A percentile compares a stretch with the other conserved stretches of the same genome.
phyloP scores from a whole-genome alignment of 2,888 invertebrate genomes.

The Sympetrum striolatum region DNA sequence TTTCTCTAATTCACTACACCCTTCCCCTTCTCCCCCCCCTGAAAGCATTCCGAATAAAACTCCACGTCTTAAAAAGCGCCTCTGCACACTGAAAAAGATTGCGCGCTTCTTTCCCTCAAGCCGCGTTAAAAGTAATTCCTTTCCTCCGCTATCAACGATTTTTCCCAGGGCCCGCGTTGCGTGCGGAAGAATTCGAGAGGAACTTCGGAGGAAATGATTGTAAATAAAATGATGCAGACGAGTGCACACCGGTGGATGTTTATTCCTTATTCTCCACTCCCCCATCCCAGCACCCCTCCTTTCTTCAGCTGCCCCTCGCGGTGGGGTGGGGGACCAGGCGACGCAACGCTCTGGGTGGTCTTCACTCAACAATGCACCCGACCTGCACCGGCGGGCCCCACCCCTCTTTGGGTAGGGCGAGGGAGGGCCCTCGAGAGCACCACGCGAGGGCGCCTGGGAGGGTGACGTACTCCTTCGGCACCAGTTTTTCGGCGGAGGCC shows the following conservation, averaged over 20 bases:
- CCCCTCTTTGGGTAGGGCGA: not conserved
- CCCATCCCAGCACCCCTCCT: not conserved
- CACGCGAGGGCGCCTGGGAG: too few relatives aligned
- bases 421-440: not conserved
- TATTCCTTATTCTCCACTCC: not conserved
- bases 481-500: too few relatives aligned
- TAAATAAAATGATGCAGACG: not conserved
- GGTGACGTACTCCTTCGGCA: too few relatives aligned
- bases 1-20: too few relatives aligned
- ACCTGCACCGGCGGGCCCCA: conserved; percentile 2
- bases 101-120: too few relatives aligned
- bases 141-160: not conserved
- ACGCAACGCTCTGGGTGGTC: conserved; percentile 12
- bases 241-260: not conserved
- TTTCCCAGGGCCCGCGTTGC: not conserved
- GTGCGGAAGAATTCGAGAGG: not conserved
- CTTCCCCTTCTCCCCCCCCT: too few relatives aligned
- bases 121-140: too few relatives aligned
- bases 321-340: not conserved
- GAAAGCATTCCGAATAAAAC: too few relatives aligned
- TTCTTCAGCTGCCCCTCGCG: not conserved
- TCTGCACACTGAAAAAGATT: too few relatives aligned
- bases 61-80: too few relatives aligned
- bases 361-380: conserved; percentile 42
- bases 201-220: not conserved